A percentile compares a stretch with the other conserved stretches of the same genome.
Conservation (phyloP, 2,113 vertebrate genomes). For the Pardalotus punctatus region DNA sequence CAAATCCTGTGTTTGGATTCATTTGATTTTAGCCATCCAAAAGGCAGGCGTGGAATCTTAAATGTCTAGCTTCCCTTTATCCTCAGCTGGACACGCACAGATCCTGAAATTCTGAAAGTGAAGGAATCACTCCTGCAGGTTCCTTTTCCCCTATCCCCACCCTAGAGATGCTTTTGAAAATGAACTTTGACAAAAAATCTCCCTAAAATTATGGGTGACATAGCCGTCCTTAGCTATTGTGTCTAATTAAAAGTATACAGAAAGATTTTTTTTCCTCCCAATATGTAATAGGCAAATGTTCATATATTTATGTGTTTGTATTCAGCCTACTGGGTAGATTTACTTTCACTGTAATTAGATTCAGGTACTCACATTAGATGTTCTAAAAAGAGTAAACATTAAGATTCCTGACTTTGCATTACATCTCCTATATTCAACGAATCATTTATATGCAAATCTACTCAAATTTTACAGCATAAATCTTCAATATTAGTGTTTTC, state of each 20-base stretch:
- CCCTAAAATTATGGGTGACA: background rate
- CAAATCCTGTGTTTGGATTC: background rate
- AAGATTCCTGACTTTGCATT: background rate
- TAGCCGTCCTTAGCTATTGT: background rate
- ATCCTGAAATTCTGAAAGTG: background rate
- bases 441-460: constrained; percentile 7
- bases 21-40: background rate
- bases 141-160: background rate
- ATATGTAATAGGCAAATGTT: background rate
- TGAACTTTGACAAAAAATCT: background rate
- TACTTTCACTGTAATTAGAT: background rate
- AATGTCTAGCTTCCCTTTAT: background rate
- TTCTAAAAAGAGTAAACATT: background rate
- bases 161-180: background rate
- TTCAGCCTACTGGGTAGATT: background rate
- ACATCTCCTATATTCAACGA: background rate
- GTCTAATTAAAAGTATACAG: background rate
- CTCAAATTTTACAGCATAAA: background rate
- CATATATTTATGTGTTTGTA: background rate
- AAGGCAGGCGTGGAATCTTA: background rate
- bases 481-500: background rate
- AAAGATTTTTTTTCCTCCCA: background rate
- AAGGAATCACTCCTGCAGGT: background rate
- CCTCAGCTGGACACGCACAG: rapidly evolving
- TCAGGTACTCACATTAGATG: background rate